Percentiles rank a stretch among this genome's conserved stretches.
Evolutionary conservation across 2,888 invertebrate genomes (phyloP).

Genomic region (Ennomos fuscantarius): DNA sequence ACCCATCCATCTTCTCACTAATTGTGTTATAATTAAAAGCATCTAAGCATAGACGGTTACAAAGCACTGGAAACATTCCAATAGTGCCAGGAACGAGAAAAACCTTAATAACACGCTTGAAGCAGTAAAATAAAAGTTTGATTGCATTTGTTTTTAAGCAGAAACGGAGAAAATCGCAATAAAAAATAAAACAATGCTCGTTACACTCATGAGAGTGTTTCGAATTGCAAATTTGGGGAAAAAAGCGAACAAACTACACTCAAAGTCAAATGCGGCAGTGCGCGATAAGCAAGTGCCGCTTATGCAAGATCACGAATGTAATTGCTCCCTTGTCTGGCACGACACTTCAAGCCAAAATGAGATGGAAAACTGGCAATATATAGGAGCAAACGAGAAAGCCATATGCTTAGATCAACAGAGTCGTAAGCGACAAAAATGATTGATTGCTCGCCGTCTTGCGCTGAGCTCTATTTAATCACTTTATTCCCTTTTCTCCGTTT

Average conservation of each 20-base stretch:
- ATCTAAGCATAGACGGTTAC: conserved; percentile 55
- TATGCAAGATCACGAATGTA: conserved; percentile 86
- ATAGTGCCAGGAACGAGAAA: conserved; percentile 30
- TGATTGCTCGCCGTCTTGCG: conserved; percentile 84
- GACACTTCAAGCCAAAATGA: conserved; percentile 83
- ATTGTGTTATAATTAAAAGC: conserved; percentile 71
- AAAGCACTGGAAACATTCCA: conserved; percentile 35
- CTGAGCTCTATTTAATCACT: conserved; percentile 86
- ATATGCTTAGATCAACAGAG: conserved; percentile 68
- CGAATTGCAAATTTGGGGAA: conserved; percentile 83
- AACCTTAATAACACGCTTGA: conserved; percentile 29
- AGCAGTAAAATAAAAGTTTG: conserved; percentile 31
- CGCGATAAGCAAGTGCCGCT: conserved; percentile 84
- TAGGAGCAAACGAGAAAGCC: conserved; percentile 61
- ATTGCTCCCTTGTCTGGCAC: conserved; percentile 85
- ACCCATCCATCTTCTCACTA: conserved; percentile 64
- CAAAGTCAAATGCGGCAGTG: conserved; percentile 82
- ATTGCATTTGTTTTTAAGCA: conserved; percentile 35
- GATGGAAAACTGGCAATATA: conserved; percentile 51
- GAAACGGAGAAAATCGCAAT: conserved; percentile 43
- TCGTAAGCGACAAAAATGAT: conserved; percentile 84
- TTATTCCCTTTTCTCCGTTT: conserved; percentile 86
- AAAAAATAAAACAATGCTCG: conserved; percentile 59
- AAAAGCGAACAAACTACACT: conserved; percentile 79
- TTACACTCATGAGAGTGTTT: conserved; percentile 71